These are phyloP conservation scores for Pseudopleuronectes americanus DNA, from an alignment of 2,797 vertebrate genomes.

Conservation along the genomic window DNA sequence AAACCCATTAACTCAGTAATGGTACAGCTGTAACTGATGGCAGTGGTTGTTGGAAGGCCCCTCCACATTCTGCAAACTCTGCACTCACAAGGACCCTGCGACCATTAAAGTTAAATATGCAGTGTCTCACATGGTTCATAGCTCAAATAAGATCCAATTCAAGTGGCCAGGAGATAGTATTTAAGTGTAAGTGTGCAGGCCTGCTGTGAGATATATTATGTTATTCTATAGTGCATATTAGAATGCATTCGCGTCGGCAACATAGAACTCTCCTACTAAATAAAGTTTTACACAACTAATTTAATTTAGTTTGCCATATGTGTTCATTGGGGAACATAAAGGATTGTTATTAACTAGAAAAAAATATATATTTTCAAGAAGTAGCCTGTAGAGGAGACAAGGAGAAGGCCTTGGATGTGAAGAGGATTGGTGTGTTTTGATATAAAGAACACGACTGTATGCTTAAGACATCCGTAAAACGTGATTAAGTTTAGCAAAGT, in stretches of 20 bases:
- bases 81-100: conserved; percentile 38
- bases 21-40: conserved; percentile 60
- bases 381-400: too few relatives aligned
- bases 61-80: conserved; percentile 56
- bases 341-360: too few relatives aligned
- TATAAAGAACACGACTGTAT: too few relatives aligned
- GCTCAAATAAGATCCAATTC: conserved; percentile 53
- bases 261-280: not conserved
- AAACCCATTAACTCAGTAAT: conserved; percentile 65
- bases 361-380: too few relatives aligned
- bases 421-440: too few relatives aligned
- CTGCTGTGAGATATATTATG: conserved; percentile 29
- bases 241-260: not conserved
- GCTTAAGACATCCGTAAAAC: too few relatives aligned
- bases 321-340: too few relatives aligned
- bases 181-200: conserved; percentile 43
- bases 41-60: conserved; percentile 55
- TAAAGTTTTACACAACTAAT: too few relatives aligned
- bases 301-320: too few relatives aligned
- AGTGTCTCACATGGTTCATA: conserved; percentile 56
- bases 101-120: conserved; percentile 67
- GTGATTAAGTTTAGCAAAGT: too few relatives aligned
- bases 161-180: conserved; percentile 38
- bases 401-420: too few relatives aligned
- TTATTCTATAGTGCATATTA: conserved; percentile 26